Conservation (phyloP, 2,797 vertebrate genomes). For the Alcedo atthis region DNA sequence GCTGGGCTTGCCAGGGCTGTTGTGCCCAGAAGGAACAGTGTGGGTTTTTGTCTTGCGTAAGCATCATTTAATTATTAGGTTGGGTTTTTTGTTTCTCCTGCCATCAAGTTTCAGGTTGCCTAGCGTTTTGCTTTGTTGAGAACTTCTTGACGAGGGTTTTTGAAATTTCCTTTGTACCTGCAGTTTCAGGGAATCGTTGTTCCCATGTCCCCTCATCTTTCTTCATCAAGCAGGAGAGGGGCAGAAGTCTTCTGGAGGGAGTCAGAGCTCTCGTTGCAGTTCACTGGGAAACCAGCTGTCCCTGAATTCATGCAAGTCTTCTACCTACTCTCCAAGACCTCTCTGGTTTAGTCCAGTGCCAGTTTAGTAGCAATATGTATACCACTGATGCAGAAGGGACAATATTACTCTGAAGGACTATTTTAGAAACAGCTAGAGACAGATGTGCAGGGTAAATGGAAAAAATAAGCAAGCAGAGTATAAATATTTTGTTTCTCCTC, state of each 20-base stretch:
- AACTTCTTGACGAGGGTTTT: slow-evolving; percentile 24
- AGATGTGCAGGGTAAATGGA: slow-evolving; percentile 9
- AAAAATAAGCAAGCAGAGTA: slow-evolving; percentile 31
- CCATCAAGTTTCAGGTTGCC: not conserved
- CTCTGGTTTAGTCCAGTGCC: not conserved
- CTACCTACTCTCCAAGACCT: not conserved
- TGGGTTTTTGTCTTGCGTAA: slow-evolving; percentile 39
- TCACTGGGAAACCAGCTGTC: not conserved
- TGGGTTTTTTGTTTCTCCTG: not conserved
- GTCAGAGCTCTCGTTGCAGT: not conserved
- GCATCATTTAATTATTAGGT: slow-evolving; percentile 46
- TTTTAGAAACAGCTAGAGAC: slow-evolving; percentile 28
- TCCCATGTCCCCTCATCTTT: not conserved
- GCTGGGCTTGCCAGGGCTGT: slow-evolving; percentile 54
- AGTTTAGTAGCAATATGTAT: not conserved
- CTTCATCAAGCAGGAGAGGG: not conserved
- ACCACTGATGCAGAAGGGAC: not conserved
- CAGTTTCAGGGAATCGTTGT: slow-evolving; percentile 3
- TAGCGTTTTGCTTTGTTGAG: slow-evolving; percentile 16
- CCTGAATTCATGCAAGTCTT: not conserved
- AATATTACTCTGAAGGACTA: not conserved
- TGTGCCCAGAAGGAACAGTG: slow-evolving; percentile 58
- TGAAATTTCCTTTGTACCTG: slow-evolving; percentile 39
- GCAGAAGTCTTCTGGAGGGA: not conserved
- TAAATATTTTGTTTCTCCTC: slow-evolving; percentile 52